A percentile compares a stretch with the other conserved stretches of the same genome.
These are phyloP conservation scores for Tortrix viridana DNA, from an alignment of 2,888 invertebrate species.

Conservation along the genomic window DNA sequence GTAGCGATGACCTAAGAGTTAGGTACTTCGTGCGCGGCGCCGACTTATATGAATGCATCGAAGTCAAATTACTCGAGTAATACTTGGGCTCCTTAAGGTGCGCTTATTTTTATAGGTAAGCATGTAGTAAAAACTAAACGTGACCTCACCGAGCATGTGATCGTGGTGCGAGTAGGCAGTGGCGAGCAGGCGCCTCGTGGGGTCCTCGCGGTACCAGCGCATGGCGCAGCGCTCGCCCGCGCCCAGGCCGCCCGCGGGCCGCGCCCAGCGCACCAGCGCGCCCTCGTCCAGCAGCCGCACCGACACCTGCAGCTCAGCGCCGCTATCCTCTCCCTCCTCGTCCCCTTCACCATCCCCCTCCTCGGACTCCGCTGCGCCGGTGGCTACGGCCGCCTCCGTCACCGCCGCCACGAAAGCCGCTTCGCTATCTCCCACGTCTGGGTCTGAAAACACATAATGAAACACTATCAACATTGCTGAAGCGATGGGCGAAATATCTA, in stretches of 20 bases:
- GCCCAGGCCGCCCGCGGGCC: slow-evolving; percentile 90
- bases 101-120: not conserved
- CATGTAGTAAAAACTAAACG: not conserved
- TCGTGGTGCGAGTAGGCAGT: slow-evolving; percentile 88
- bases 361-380: slow-evolving; percentile 34
- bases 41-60: not conserved
- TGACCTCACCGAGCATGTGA: slow-evolving; percentile 81
- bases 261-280: slow-evolving; percentile 90
- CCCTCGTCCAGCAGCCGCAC: slow-evolving; percentile 89
- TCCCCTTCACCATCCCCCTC: slow-evolving; percentile 61
- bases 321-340: slow-evolving; percentile 84
- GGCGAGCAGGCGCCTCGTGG: slow-evolving; percentile 86
- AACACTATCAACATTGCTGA: no score
- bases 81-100: no score
- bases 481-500: not conserved
- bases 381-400: slow-evolving; percentile 38
- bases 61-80: not conserved
- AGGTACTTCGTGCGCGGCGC: no score
- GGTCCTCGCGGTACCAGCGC: slow-evolving; percentile 84
- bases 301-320: slow-evolving; percentile 87
- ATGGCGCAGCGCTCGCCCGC: slow-evolving; percentile 88
- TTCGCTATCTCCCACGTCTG: slow-evolving; percentile 46
- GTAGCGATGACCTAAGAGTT: no score
- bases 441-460: slow-evolving; percentile 38
- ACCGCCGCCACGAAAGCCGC: slow-evolving; percentile 47